These are phyloP conservation scores for Tragopan temminckii DNA, from an alignment of 2,797 vertebrate genomes.

Conservation along the genomic window DNA sequence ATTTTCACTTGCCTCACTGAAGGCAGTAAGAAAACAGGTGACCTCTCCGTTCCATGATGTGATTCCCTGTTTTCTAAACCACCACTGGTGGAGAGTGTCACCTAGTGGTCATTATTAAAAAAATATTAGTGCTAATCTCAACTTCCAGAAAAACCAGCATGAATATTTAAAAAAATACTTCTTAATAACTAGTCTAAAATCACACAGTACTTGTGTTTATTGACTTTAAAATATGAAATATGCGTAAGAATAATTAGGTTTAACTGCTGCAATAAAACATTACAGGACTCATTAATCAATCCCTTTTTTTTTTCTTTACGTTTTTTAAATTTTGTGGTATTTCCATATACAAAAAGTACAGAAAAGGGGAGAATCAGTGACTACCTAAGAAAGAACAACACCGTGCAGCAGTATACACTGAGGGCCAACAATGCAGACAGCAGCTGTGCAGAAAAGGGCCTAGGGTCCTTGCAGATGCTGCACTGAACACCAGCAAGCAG, in stretches of 20 bases:
- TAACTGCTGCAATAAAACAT: not conserved
- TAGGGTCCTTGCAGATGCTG: not conserved
- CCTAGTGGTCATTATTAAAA: constrained; percentile 34
- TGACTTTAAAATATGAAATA: not conserved
- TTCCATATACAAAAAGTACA: not conserved
- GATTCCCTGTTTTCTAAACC: not conserved
- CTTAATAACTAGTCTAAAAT: not conserved
- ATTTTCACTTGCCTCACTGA: not conserved
- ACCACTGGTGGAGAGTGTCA: not conserved
- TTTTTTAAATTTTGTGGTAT: not conserved
- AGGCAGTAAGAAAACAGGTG: not conserved
- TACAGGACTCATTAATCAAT: not conserved
- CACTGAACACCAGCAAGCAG: not conserved
- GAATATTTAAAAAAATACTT: not conserved
- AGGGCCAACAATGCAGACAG: not conserved
- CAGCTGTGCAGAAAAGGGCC: not conserved
- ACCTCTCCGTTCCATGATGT: accelerated
- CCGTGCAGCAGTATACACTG: not conserved
- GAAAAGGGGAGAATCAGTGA: not conserved
- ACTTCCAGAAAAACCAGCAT: not conserved
- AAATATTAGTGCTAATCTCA: not conserved
- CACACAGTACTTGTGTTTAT: not conserved
- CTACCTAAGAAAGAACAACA: not conserved
- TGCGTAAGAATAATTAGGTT: not conserved
- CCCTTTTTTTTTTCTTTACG: not conserved